These are phyloP conservation scores for Linnaemya tessellans DNA, from an alignment of 2,888 invertebrate genomes.

Conservation along the genomic window DNA sequence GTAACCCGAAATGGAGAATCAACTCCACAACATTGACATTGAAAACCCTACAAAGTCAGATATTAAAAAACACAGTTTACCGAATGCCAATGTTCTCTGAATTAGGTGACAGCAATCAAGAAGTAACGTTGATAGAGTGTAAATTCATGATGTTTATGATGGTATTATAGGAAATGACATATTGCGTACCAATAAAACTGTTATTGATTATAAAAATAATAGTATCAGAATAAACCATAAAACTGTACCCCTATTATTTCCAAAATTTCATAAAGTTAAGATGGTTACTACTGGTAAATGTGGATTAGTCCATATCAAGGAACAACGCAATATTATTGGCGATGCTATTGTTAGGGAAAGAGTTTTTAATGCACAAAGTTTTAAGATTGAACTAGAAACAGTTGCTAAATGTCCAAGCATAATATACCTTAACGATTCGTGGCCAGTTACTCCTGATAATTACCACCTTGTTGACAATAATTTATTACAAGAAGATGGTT, in stretches of 20 bases:
- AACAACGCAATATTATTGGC: neutral
- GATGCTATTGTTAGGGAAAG: neutral
- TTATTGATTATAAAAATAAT: neutral
- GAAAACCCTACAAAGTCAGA: neutral
- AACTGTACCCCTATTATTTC: neutral
- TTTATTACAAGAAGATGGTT: neutral
- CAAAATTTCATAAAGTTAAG: neutral
- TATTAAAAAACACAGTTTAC: neutral
- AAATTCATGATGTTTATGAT: neutral
- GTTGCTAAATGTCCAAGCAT: too few relatives aligned
- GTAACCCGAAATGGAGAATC: neutral
- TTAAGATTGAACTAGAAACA: too few relatives aligned
- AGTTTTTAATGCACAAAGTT: too few relatives aligned
- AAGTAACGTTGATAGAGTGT: neutral
- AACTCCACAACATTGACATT: neutral
- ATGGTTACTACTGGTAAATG: neutral
- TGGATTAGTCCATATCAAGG: neutral
- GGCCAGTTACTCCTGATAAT: too few relatives aligned
- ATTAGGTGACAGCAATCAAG: neutral
- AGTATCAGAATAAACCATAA: neutral
- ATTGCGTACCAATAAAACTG: neutral
- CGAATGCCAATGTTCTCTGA: neutral
- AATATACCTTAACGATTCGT: too few relatives aligned
- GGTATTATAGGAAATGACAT: conserved; percentile 6
- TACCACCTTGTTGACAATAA: neutral